Evolutionary conservation across 2,888 invertebrate genomes (phyloP).

Genomic region (Parnassius glacialis): DNA sequence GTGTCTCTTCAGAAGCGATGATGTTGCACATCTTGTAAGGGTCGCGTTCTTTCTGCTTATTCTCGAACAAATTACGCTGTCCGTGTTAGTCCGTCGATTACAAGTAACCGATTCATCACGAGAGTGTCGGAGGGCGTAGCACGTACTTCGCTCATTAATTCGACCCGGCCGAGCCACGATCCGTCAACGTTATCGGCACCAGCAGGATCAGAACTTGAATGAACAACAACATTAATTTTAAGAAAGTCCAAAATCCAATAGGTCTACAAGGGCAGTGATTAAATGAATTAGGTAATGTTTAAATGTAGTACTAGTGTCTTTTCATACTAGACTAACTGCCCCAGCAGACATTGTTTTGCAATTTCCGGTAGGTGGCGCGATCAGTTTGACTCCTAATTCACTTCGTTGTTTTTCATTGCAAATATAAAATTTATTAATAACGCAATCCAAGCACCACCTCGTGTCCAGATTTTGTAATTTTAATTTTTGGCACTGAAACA

Average conservation of each 20-base stretch:
- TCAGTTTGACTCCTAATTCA: too few relatives aligned
- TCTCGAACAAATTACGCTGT: slow-evolving; percentile 66
- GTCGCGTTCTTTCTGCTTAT: slow-evolving; percentile 39
- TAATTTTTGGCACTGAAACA: too few relatives aligned
- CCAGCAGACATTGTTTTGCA: background rate
- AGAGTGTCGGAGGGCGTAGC: slow-evolving; percentile 56
- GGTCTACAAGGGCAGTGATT: slow-evolving; percentile 31
- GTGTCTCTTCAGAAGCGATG: slow-evolving; percentile 54
- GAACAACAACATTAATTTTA: slow-evolving; percentile 66
- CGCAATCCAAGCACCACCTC: too few relatives aligned
- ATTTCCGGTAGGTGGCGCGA: background rate
- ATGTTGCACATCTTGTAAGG: slow-evolving; percentile 55
- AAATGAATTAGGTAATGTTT: slow-evolving; percentile 32
- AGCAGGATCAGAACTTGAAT: slow-evolving; percentile 50
- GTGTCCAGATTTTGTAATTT: too few relatives aligned
- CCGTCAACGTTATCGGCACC: slow-evolving; percentile 70
- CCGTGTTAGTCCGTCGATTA: slow-evolving; percentile 74
- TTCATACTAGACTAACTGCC: too few relatives aligned
- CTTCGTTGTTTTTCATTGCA: too few relatives aligned
- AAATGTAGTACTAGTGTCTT: background rate
- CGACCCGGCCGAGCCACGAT: slow-evolving; percentile 61
- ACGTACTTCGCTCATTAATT: slow-evolving; percentile 74
- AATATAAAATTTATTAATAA: too few relatives aligned
- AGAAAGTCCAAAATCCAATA: slow-evolving; percentile 29
- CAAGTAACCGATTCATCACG: slow-evolving; percentile 74